A percentile compares a stretch with the other conserved stretches of the same genome.
These are phyloP conservation scores for Ageneiosus marmoratus DNA, from an alignment of 2,113 vertebrate species.

Conservation along the genomic window DNA sequence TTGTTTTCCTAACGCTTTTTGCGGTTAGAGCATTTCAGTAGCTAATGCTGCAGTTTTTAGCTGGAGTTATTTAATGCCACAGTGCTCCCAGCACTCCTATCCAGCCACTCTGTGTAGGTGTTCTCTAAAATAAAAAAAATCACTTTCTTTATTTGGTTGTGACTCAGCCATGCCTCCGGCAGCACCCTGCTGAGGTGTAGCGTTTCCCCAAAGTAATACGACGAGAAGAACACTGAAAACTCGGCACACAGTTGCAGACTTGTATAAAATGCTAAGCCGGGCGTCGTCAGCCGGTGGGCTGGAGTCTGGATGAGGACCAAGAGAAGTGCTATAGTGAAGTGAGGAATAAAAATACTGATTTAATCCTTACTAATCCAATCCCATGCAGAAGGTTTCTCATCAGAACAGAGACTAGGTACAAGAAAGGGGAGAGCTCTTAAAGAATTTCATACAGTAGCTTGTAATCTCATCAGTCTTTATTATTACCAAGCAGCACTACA, in stretches of 20 bases:
- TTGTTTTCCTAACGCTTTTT: conserved; percentile 4
- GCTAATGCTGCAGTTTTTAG: conserved; percentile 27
- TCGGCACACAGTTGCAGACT: not conserved
- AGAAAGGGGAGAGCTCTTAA: not conserved
- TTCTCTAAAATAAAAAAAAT: conserved; percentile 4
- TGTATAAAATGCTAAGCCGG: not conserved
- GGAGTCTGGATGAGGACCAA: not conserved
- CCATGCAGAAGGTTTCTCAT: not conserved
- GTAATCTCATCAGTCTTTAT: not conserved
- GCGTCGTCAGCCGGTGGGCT: not conserved
- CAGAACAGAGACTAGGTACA: not conserved
- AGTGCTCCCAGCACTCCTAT: conserved; percentile 27
- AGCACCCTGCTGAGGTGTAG: conserved; percentile 11
- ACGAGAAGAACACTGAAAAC: not conserved
- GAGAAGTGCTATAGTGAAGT: not conserved
- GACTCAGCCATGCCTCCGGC: conserved; percentile 35
- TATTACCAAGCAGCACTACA: not conserved
- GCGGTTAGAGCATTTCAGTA: conserved; percentile 32
- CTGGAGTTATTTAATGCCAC: conserved; percentile 45
- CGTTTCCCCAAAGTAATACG: not conserved
- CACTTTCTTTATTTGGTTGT: not conserved
- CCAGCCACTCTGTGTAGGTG: not conserved
- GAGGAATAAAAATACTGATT: not conserved
- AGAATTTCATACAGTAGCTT: too few relatives aligned
- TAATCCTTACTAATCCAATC: too few relatives aligned